Conservation (phyloP, 2,113 vertebrate genomes). For the Ammodramus savannarum region DNA sequence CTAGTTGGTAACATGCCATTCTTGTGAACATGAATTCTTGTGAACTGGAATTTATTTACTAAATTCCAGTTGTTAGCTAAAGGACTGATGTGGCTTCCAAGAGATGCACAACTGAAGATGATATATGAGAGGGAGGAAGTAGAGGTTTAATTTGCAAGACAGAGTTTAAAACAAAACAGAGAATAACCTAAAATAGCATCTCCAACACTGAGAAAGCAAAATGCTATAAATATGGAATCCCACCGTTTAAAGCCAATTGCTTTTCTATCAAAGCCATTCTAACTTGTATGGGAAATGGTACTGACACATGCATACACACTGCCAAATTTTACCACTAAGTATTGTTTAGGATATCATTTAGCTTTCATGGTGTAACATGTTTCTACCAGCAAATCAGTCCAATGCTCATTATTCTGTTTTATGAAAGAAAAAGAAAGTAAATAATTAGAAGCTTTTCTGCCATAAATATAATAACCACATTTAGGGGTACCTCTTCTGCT, state of each 20-base stretch:
- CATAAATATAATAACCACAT: constrained; percentile 3
- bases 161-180: not conserved
- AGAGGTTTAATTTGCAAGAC: not conserved
- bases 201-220: not conserved
- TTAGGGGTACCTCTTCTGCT: not conserved
- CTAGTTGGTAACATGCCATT: not conserved
- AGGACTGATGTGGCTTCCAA: not conserved
- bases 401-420: constrained; percentile 16
- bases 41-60: not conserved
- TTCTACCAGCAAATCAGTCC: constrained; percentile 38
- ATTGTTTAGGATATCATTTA: not conserved
- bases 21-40: too few relatives aligned
- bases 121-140: not conserved
- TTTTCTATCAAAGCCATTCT: not conserved
- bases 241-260: not conserved
- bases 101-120: not conserved
- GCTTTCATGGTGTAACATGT: not conserved
- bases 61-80: not conserved
- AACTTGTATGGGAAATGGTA: not conserved
- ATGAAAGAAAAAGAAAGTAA: not conserved
- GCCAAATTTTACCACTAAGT: not conserved
- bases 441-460: constrained; percentile 32
- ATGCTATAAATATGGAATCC: not conserved
- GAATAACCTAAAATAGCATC: not conserved
- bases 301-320: not conserved